Percentiles rank a stretch among this genome's conserved stretches.
These are phyloP conservation scores for Drosophila melanogaster DNA, from an alignment of 1,140 invertebrate genomes.

Conservation along the genomic window Release_6_plus_ISO1_MT NT_033777.3:30815001-30815500, in stretches of 20 bases:
- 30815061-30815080: too few relatives aligned
- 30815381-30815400: conserved; percentile 78
- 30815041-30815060: neutral
- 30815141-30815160: conserved; percentile 11
- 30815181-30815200: conserved; percentile 71
- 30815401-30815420: conserved; percentile 55
- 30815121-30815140: neutral
- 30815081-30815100: neutral
- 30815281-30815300: conserved; percentile 35
- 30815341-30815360: conserved; percentile 53
- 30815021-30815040: neutral
- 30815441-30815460: conserved; percentile 1
- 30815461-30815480: conserved; percentile 23
- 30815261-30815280: conserved; percentile 54
- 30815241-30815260: conserved; percentile 39
- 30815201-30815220: conserved; percentile 58
- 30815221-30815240: conserved; percentile 40
- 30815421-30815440: conserved; percentile 44
- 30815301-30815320: conserved; percentile 33
- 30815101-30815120: neutral
- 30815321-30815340: conserved; percentile 32
- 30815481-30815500: conserved; percentile 45
- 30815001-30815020: too few relatives aligned
- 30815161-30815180: conserved; percentile 50
- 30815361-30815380: conserved; percentile 79